A percentile compares a stretch with the other conserved stretches of the same genome.
phyloP scores from a whole-genome alignment of 2,113 vertebrate species.

The Hypocryptadius cinnamomeus region DNA sequence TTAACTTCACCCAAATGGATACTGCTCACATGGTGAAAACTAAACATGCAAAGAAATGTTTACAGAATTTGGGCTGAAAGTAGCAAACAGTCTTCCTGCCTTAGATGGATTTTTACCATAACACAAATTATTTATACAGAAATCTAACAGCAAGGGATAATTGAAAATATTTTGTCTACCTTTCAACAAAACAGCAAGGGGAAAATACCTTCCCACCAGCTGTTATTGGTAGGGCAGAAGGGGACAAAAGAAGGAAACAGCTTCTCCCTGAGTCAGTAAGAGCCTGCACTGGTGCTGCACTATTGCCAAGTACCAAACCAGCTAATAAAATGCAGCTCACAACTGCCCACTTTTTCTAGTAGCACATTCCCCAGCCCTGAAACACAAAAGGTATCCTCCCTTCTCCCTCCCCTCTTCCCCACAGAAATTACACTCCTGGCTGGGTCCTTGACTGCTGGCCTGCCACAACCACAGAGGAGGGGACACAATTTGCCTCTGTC shows the following conservation, averaged over 20 bases:
- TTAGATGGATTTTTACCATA: conserved; percentile 12
- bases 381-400: conserved; percentile 14
- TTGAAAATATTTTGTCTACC: conserved; percentile 40
- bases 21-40: neutral
- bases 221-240: neutral
- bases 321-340: neutral
- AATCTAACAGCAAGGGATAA: conserved; percentile 7
- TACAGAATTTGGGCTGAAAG: conserved; percentile 18
- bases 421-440: neutral
- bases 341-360: neutral
- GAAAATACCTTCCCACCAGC: conserved; percentile 24
- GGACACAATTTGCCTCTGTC: neutral
- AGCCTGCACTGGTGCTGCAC: neutral
- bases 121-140: conserved; percentile 51
- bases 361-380: neutral
- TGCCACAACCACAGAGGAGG: neutral
- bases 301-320: neutral
- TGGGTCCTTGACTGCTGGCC: neutral
- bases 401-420: neutral
- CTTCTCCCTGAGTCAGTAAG: neutral
- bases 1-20: neutral
- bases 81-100: conserved; percentile 16
- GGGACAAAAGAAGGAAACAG: neutral
- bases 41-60: conserved; percentile 41
- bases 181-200: neutral